Evolutionary conservation across 1,140 invertebrate species (phyloP).

Genomic region (Nymphalis io): DNA sequence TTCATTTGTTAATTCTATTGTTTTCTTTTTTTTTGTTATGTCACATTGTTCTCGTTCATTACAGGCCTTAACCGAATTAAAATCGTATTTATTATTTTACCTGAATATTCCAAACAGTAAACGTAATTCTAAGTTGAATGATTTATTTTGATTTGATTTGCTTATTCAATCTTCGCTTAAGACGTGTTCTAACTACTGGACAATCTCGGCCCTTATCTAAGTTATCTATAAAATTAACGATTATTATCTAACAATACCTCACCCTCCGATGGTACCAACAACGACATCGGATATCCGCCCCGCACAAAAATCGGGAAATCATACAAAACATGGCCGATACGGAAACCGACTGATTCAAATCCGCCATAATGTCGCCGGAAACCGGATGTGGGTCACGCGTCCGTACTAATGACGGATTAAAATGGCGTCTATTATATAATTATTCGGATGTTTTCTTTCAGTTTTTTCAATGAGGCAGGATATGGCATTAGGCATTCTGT

Average conservation of each 20-base stretch:
- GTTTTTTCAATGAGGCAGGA: slow-evolving; percentile 11
- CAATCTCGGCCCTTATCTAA: no score
- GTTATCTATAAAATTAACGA: slow-evolving; percentile 1
- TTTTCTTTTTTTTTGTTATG: no score
- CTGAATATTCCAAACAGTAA: no score
- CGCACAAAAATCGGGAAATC: slow-evolving; percentile 59
- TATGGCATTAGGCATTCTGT: not conserved
- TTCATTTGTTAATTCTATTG: no score
- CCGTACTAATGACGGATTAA: slow-evolving; percentile 53
- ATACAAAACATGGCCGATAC: slow-evolving; percentile 37
- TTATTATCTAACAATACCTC: slow-evolving; percentile 2
- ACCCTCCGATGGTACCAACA: slow-evolving; percentile 21
- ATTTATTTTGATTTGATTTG: no score
- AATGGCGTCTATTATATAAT: slow-evolving; percentile 51
- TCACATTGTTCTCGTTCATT: no score
- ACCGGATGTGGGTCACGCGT: slow-evolving; percentile 60
- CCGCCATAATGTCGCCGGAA: slow-evolving; percentile 45
- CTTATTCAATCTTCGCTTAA: no score
- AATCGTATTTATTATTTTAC: no score
- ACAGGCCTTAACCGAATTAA: no score
- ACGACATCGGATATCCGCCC: slow-evolving; percentile 44
- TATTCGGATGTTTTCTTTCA: slow-evolving; percentile 44
- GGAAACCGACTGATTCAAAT: slow-evolving; percentile 47
- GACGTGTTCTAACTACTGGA: no score
- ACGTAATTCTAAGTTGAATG: no score